Evolutionary conservation across 2,797 vertebrate species (phyloP).

Genomic region (Rhabdomys pumilio): DNA sequence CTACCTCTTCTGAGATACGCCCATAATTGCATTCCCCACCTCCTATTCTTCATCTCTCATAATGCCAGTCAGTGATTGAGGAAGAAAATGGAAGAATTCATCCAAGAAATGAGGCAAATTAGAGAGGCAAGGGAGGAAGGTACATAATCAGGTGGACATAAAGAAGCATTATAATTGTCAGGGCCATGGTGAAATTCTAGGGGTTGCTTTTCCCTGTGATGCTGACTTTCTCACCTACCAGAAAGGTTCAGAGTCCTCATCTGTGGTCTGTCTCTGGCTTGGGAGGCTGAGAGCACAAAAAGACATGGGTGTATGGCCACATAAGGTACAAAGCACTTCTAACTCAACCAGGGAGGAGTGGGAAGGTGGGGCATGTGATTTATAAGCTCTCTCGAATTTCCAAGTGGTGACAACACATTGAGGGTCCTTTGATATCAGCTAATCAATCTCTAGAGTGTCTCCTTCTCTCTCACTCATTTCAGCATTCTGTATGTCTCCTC

Average conservation of each 20-base stretch:
- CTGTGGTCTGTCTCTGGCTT: no score
- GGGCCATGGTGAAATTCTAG: neutral
- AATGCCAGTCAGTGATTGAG: constrained; percentile 12
- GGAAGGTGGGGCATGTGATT: fast-evolving
- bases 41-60: neutral
- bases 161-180: neutral
- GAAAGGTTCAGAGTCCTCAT: neutral
- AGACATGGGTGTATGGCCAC: neutral
- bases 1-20: neutral
- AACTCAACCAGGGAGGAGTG: neutral
- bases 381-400: neutral
- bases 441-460: neutral
- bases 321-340: neutral
- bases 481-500: neutral
- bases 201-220: neutral
- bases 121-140: fast-evolving
- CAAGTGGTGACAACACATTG: neutral
- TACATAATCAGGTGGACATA: neutral
- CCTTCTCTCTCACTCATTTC: neutral
- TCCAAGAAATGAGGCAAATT: neutral
- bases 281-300: neutral
- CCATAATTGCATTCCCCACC: neutral
- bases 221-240: fast-evolving
- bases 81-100: neutral
- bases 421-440: neutral